Conservation (phyloP, 2,113 vertebrate genomes). For the Xyrauchen texanus region DNA sequence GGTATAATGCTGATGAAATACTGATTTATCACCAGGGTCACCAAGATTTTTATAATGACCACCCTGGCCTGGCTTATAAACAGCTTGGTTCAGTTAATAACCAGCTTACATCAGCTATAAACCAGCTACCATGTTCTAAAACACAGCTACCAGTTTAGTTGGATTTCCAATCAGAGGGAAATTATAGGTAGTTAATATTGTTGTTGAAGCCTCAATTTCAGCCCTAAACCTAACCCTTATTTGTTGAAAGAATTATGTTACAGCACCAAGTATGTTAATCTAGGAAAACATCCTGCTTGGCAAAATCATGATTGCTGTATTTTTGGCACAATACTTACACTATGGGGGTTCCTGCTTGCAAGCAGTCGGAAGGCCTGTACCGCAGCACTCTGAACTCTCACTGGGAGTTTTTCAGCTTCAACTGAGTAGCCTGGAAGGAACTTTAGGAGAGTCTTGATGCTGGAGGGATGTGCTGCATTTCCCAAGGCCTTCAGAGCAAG, state of each 20-base stretch:
- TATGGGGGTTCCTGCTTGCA: slow-evolving; percentile 74
- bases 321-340: slow-evolving; percentile 63
- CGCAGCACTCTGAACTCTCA: slow-evolving; percentile 72
- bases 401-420: slow-evolving; percentile 65
- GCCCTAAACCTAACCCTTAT: no score
- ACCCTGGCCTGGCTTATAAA: no score
- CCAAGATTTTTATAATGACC: no score
- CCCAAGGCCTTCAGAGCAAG: slow-evolving; percentile 81
- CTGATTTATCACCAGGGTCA: not conserved
- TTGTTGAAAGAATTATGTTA: no score
- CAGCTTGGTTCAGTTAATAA: no score
- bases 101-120: no score
- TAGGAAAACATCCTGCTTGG: not conserved
- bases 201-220: no score
- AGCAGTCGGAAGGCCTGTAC: slow-evolving; percentile 81
- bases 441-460: slow-evolving; percentile 81
- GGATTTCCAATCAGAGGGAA: no score
- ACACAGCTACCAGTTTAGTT: no score
- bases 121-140: no score
- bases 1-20: not conserved
- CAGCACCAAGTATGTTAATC: no score
- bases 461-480: slow-evolving; percentile 80
- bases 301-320: not conserved
- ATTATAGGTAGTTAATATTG: no score
- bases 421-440: slow-evolving; percentile 75